Base-by-base conservation (phyloP, 2,888 invertebrate genomes). In the Brenthis hecate region DNA sequence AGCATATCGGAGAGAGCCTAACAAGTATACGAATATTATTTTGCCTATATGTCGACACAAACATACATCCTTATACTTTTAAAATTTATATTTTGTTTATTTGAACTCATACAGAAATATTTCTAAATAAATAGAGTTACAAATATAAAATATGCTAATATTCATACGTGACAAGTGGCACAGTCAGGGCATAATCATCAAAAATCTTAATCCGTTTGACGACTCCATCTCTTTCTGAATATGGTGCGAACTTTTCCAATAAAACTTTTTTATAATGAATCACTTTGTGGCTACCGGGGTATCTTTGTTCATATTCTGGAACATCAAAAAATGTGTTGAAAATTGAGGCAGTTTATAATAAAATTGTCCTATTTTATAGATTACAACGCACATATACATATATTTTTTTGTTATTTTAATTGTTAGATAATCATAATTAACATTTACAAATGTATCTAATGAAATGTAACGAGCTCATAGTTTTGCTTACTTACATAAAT, bases 221-320 rank as follows among this genome's bases (percentile, higher is more conserved):
- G 51, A 97, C 87, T 0, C 98, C 98, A 82, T 97, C 96, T 0
- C 87, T 88, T 78, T 96, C 94, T 0, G 94, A 93, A 77, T 97
- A 98, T 0, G 96, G 96, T 0, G 97, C 94, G 84, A 95, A 98
- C 73, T 96, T 94, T 82, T 98, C 96, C 8, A 97, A 90, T 53
- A 96, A 89, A 0, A 96, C 94, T 75, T 95, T 95, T 82, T 96
- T 97, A 82, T 96, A 98, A 73, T 94, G 91, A 2, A 95, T 88
- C 3, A 87, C 91, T 82, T 95, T 96, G 56, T 94, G 94, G 36
- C 95, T 95, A 28, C 95, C 95, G 0, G 97, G 97, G 85, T 95
- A 98, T 13, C 97, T 94, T 73, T 94, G 93, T 69, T 95, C 94
- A 72, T 91, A 95, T 68, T 95, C 95, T 93, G 81, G 68, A 71